Conservation (phyloP, 1,140 invertebrate species). For the Lerema accius region DNA sequence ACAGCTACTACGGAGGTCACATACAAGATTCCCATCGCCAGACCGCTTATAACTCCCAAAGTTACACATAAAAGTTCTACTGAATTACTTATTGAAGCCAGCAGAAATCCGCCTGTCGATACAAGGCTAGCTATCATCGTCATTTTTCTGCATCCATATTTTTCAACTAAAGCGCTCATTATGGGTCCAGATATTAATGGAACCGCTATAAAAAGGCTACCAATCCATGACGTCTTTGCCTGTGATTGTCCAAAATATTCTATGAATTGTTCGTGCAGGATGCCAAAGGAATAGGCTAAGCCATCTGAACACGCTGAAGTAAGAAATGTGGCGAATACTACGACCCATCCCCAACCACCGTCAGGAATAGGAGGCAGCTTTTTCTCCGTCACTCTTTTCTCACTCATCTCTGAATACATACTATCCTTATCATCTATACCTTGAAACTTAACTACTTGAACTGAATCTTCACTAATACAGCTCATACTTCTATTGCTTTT, state of each 20-base stretch:
- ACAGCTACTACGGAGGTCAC: constrained; percentile 96
- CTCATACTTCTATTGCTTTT: constrained; percentile 43
- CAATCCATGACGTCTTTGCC: constrained; percentile 92
- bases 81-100: constrained; percentile 88
- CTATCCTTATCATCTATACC: constrained; percentile 61
- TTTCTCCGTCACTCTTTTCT: constrained; percentile 39
- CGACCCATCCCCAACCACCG: constrained; percentile 89
- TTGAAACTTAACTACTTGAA: constrained; percentile 64
- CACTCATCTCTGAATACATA: constrained; percentile 53
- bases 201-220: constrained; percentile 93
- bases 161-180: constrained; percentile 93
- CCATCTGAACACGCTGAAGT: constrained; percentile 95
- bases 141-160: constrained; percentile 92
- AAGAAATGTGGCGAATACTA: constrained; percentile 91
- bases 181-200: constrained; percentile 93
- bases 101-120: constrained; percentile 89
- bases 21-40: constrained; percentile 92
- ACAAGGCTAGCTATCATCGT: constrained; percentile 90
- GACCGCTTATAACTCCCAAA: constrained; percentile 92
- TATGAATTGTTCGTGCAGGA: constrained; percentile 92
- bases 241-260: constrained; percentile 90
- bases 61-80: constrained; percentile 91
- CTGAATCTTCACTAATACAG: constrained; percentile 52
- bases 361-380: constrained; percentile 67
- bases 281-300: constrained; percentile 94